Conservation (phyloP, 2,888 invertebrate species). For the Polyommatus iphigenia region DNA sequence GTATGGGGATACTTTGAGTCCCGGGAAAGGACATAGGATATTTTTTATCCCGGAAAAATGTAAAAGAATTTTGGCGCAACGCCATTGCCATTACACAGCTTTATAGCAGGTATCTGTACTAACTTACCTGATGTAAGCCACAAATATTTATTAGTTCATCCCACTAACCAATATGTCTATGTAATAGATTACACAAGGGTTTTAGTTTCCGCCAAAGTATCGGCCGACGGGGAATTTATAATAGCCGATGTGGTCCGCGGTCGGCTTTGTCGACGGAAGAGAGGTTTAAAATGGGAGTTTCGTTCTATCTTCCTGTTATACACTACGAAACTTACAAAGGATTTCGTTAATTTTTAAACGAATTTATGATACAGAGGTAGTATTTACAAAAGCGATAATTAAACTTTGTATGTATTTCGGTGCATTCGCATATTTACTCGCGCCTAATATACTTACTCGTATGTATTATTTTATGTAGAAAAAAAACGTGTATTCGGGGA, state of each 20-base stretch:
- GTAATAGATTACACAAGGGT: not conserved
- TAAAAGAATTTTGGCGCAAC: too few species aligned
- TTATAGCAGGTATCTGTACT: too few species aligned
- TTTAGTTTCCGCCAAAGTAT: not conserved
- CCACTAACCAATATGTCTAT: not conserved
- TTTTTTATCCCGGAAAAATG: too few species aligned
- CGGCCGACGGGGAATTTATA: slow-evolving; percentile 2
- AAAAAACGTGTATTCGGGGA: too few species aligned
- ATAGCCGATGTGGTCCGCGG: not conserved
- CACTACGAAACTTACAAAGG: not conserved
- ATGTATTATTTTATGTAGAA: too few species aligned
- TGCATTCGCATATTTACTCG: too few species aligned
- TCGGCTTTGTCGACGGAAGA: not conserved
- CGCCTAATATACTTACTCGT: too few species aligned
- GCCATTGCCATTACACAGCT: too few species aligned
- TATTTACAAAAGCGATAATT: not conserved
- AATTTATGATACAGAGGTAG: too few species aligned
- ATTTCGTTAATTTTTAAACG: not conserved
- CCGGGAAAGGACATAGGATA: too few species aligned
- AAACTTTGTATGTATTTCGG: too few species aligned
- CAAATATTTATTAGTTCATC: not conserved
- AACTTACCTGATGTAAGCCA: not conserved
- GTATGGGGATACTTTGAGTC: too few species aligned
- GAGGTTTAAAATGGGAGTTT: not conserved
- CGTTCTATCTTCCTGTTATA: not conserved